phyloP scores from a whole-genome alignment of 2,113 vertebrate species.

The Pedetes capensis region DNA sequence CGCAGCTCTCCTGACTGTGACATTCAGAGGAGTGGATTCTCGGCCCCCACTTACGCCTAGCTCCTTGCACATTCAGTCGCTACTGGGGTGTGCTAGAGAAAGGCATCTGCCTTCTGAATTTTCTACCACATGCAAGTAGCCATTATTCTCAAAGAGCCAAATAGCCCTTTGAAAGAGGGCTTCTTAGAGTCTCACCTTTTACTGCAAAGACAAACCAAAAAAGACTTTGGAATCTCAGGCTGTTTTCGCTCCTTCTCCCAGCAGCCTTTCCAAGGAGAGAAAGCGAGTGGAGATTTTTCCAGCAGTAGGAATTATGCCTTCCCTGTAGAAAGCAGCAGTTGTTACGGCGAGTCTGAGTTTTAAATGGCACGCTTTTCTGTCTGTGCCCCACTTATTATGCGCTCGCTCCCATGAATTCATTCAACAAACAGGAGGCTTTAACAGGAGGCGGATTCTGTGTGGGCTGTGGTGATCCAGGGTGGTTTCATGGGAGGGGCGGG shows the following conservation, averaged over 20 bases:
- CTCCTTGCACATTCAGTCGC: neutral
- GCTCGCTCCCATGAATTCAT: neutral
- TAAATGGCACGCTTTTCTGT: neutral
- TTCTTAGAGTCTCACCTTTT: constrained; percentile 13
- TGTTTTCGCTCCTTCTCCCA: neutral
- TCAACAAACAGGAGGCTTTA: neutral
- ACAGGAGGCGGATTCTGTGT: neutral
- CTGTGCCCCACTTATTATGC: neutral
- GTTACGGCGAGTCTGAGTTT: neutral
- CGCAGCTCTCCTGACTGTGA: neutral
- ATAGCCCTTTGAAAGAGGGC: neutral
- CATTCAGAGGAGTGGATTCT: neutral
- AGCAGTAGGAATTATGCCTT: neutral
- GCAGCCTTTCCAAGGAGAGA: neutral
- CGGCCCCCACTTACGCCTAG: neutral
- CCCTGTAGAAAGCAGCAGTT: neutral
- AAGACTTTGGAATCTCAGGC: neutral
- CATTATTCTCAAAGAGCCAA: neutral
- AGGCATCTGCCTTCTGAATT: neutral
- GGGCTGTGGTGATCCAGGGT: neutral
- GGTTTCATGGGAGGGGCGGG: neutral
- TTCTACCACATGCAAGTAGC: neutral
- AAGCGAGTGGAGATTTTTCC: neutral
- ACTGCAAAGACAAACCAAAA: neutral
- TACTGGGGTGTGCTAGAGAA: neutral